Percentiles rank a stretch among this genome's conserved stretches.
These are phyloP conservation scores for Scaptomyza graminum DNA, from an alignment of 1,140 invertebrate species.

Conservation along the genomic window DNA sequence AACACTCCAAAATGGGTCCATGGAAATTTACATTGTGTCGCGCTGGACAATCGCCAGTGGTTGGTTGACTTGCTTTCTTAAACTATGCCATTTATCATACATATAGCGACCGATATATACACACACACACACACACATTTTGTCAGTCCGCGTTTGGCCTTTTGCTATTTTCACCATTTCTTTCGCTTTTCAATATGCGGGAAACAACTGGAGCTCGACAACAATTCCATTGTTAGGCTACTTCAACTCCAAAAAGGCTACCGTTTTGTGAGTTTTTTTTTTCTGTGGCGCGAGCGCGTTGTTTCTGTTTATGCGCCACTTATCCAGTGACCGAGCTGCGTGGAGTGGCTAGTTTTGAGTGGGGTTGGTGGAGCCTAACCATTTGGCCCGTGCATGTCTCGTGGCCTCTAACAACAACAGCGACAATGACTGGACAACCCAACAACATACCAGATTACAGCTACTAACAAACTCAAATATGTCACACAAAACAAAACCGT, in stretches of 20 bases:
- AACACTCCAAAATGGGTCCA: constrained; percentile 62
- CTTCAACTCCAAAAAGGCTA: constrained; percentile 62
- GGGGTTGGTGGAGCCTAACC: background rate
- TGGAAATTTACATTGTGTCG: constrained; percentile 73
- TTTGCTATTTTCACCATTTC: constrained; percentile 78
- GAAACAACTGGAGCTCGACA: constrained; percentile 22
- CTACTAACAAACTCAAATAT: constrained; percentile 34
- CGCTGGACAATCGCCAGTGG: constrained; percentile 72
- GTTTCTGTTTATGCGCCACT: constrained; percentile 31
- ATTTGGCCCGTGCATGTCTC: constrained; percentile 61
- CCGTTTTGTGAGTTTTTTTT: constrained; percentile 38
- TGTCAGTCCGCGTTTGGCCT: constrained; percentile 74
- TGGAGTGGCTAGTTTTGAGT: constrained; percentile 22
- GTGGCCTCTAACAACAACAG: constrained; percentile 59
- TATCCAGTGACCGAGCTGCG: constrained; percentile 34
- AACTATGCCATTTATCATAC: constrained; percentile 82
- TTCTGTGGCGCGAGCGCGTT: background rate
- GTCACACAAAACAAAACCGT: constrained; percentile 16
- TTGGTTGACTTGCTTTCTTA: constrained; percentile 64
- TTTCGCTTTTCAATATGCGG: constrained; percentile 70
- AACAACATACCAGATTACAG: constrained; percentile 13
- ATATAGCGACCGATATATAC: constrained; percentile 49
- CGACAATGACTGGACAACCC: constrained; percentile 59
- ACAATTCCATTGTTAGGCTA: constrained; percentile 53
- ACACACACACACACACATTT: constrained; percentile 41